Evolutionary conservation across 2,888 invertebrate species (phyloP).

Genomic region (Patella caerulea): DNA sequence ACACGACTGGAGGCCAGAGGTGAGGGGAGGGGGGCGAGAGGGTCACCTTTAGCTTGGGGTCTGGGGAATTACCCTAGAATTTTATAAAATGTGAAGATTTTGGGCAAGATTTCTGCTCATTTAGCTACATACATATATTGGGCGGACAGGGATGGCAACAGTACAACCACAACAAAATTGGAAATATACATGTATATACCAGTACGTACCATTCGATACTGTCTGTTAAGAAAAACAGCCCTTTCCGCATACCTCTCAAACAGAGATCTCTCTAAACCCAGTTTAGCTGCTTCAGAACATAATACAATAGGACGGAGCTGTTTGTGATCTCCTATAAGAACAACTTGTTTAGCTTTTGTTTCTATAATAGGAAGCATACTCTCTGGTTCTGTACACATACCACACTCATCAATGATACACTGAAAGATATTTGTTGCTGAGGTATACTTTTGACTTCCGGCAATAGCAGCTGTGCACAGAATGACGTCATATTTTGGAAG

Average conservation of each 20-base stretch:
- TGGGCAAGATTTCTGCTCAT: too few species aligned
- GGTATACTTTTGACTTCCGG: slow-evolving; percentile 30
- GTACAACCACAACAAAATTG: too few species aligned
- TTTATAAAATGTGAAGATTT: too few species aligned
- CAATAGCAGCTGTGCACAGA: slow-evolving; percentile 52
- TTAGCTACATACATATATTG: too few species aligned
- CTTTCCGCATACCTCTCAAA: slow-evolving; percentile 50
- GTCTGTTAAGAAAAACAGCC: slow-evolving; percentile 48
- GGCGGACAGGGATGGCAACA: too few species aligned
- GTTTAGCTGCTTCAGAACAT: slow-evolving; percentile 43
- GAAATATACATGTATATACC: too few species aligned
- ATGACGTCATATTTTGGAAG: slow-evolving; percentile 48
- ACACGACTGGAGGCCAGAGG: too few species aligned
- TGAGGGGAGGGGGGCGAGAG: too few species aligned
- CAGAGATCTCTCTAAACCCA: slow-evolving; percentile 54
- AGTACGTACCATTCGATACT: slow-evolving; percentile 63
- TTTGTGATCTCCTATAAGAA: slow-evolving; percentile 66
- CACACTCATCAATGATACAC: slow-evolving; percentile 64
- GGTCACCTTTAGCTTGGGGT: too few species aligned
- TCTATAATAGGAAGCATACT: slow-evolving; percentile 56
- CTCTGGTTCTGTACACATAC: slow-evolving; percentile 65
- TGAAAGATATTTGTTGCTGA: slow-evolving; percentile 35
- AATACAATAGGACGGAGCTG: slow-evolving; percentile 64
- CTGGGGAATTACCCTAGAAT: too few species aligned
- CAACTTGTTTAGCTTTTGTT: slow-evolving; percentile 50